A percentile compares a stretch with the other conserved stretches of the same genome.
Evolutionary conservation across 2,113 vertebrate species (phyloP).

Genomic region (Andinoacara biseriatus): DNA sequence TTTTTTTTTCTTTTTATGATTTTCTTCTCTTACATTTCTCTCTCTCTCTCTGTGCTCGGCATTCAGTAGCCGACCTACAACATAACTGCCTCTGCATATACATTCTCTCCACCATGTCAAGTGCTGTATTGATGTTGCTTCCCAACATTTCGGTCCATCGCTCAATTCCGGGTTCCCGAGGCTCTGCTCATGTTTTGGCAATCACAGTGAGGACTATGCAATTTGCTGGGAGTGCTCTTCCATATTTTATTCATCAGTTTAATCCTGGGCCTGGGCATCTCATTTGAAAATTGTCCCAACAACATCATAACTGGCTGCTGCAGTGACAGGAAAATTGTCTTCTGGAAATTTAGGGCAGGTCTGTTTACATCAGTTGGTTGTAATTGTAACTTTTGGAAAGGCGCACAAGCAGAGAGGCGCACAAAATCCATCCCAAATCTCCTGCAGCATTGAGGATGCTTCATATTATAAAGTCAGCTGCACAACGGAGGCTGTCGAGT

Average conservation of each 20-base stretch:
- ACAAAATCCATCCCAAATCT: not conserved
- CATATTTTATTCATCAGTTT: conserved; percentile 27
- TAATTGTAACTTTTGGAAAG: conserved; percentile 22
- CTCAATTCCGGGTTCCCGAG: not conserved
- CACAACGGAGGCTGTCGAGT: not conserved
- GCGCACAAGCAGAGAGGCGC: not conserved
- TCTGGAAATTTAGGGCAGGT: conserved; percentile 11
- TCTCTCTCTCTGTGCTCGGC: conserved; percentile 9
- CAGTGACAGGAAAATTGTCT: conserved; percentile 10
- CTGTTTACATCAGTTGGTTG: conserved; percentile 22
- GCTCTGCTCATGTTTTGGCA: not conserved
- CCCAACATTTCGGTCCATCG: not conserved
- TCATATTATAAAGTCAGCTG: not conserved
- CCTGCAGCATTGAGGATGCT: not conserved
- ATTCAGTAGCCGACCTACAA: not conserved
- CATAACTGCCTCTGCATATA: not conserved
- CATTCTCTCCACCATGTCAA: conserved; percentile 56
- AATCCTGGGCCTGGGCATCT: not conserved
- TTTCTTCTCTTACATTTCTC: conserved; percentile 11
- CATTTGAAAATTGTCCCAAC: conserved; percentile 15
- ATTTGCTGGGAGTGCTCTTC: not conserved
- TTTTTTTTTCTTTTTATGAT: not conserved
- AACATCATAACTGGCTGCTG: conserved; percentile 20
- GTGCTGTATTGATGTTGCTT: not conserved
- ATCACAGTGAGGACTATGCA: not conserved